Evolutionary conservation across 2,888 invertebrate genomes (phyloP).

Genomic region (Heteropelma amictum): DNA sequence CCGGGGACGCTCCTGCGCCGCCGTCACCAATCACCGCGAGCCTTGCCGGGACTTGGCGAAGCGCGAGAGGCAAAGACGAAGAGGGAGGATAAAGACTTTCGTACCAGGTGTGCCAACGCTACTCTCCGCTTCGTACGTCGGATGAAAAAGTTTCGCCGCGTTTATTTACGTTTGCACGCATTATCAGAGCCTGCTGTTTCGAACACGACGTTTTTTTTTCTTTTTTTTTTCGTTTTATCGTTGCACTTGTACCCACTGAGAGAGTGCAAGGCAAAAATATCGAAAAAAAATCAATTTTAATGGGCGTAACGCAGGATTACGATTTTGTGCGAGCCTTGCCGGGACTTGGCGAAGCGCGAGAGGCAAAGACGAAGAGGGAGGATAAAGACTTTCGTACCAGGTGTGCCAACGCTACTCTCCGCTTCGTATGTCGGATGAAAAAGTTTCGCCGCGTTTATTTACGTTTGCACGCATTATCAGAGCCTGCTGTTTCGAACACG

Average conservation of each 20-base stretch:
- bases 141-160: slow-evolving; percentile 56
- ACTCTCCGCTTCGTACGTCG: slow-evolving; percentile 64
- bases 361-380: background rate
- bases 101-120: slow-evolving; percentile 61
- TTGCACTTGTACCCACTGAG: too few relatives aligned
- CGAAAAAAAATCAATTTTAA: background rate
- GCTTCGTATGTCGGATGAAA: slow-evolving; percentile 64
- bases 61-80: background rate
- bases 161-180: slow-evolving; percentile 46
- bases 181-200: slow-evolving; percentile 2
- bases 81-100: background rate
- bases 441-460: slow-evolving; percentile 44
- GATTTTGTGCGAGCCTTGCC: slow-evolving; percentile 45
- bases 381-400: slow-evolving; percentile 46
- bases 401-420: slow-evolving; percentile 62
- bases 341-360: slow-evolving; percentile 9
- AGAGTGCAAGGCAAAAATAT: background rate
- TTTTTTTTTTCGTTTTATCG: background rate
- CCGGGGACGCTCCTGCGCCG: slow-evolving; percentile 55
- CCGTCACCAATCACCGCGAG: slow-evolving; percentile 50
- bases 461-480: slow-evolving; percentile 33
- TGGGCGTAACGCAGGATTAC: too few relatives aligned
- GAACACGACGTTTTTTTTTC: too few relatives aligned
- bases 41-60: slow-evolving; percentile 22
- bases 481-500: slow-evolving; percentile 8